phyloP scores from a whole-genome alignment of 2,888 invertebrate genomes.

The Caenorhabditis virilis region DNA sequence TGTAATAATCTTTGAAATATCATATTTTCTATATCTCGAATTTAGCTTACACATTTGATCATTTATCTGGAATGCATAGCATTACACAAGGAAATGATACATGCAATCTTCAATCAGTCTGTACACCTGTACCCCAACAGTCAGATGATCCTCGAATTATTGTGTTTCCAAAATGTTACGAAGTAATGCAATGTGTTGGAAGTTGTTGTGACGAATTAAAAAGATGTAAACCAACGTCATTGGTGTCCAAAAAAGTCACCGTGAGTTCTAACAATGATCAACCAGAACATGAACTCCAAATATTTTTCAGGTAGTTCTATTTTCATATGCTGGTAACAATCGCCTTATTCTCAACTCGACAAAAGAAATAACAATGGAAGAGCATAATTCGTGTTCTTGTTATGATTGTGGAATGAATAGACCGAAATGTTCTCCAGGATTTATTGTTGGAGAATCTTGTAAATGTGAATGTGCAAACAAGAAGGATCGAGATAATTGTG shows the following conservation, averaged over 20 bases:
- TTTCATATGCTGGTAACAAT: slow-evolving; percentile 46
- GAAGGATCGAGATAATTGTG: slow-evolving; percentile 32
- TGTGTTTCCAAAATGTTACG: slow-evolving; percentile 44
- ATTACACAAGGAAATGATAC: slow-evolving; percentile 48
- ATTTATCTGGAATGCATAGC: slow-evolving; percentile 17
- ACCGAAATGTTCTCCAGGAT: slow-evolving; percentile 28
- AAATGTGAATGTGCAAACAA: slow-evolving; percentile 42
- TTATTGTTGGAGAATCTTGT: slow-evolving; percentile 32
- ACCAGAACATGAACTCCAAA: too few relatives aligned
- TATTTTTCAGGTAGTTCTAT: slow-evolving; percentile 35
- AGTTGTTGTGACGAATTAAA: slow-evolving; percentile 46
- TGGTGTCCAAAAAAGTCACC: too few relatives aligned
- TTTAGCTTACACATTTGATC: slow-evolving; percentile 12
- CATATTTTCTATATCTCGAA: not conserved
- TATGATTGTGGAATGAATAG: slow-evolving; percentile 43
- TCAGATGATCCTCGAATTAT: slow-evolving; percentile 41
- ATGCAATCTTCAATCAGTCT: slow-evolving; percentile 43
- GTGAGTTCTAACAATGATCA: too few relatives aligned
- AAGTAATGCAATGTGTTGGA: slow-evolving; percentile 48
- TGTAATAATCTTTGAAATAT: not conserved
- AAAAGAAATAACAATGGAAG: slow-evolving; percentile 51
- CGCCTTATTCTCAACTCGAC: slow-evolving; percentile 49
- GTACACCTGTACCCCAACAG: slow-evolving; percentile 37
- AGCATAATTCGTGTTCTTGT: slow-evolving; percentile 52
- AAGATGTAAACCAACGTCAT: slow-evolving; percentile 47